Conservation (phyloP, 2,113 vertebrate genomes). For the Semnopithecus entellus region DNA sequence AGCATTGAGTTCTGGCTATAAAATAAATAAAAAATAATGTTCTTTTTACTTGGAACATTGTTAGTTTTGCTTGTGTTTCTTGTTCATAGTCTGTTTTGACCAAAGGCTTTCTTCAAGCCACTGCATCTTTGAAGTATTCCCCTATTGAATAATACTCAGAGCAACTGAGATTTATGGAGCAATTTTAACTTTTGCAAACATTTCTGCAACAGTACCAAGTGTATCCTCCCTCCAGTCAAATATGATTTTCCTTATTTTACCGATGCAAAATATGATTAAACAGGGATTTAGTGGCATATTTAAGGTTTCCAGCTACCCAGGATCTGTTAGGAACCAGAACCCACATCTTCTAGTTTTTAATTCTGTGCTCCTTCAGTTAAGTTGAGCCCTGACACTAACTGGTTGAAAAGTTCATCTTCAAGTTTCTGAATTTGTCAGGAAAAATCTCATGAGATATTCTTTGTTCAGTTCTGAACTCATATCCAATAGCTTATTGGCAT, state of each 20-base stretch:
- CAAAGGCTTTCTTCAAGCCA: neutral
- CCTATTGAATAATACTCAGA: neutral
- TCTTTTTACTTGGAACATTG: neutral
- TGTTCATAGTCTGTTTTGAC: neutral
- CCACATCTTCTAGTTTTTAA: neutral
- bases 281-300: neutral
- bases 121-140: neutral
- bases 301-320: neutral
- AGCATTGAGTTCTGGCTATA: neutral
- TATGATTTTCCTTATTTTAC: neutral
- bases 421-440: neutral
- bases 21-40: neutral
- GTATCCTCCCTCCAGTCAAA: neutral
- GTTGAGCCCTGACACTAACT: neutral
- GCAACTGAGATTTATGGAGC: neutral
- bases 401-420: neutral
- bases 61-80: neutral
- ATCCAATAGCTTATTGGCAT: neutral
- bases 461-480: neutral
- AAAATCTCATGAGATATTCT: neutral
- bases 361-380: neutral
- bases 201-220: neutral
- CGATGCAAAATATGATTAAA: neutral
- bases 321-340: neutral
- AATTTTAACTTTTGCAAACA: neutral